Evolutionary conservation across 2,797 vertebrate genomes (phyloP), one percentile per base, ranked within the genome.

Genomic region (Chaetodon trifasciatus): DNA sequence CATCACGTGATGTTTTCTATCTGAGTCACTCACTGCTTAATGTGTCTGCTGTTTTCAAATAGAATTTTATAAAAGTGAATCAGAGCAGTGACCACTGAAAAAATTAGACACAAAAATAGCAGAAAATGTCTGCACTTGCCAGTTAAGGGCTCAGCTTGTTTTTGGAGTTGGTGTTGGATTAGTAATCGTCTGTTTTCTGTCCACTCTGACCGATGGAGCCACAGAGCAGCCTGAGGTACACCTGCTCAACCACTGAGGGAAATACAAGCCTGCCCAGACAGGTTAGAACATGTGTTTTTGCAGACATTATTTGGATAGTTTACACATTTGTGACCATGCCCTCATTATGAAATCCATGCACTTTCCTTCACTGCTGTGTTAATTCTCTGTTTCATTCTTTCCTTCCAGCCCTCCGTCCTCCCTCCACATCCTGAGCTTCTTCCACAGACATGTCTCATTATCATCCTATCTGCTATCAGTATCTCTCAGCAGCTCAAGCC

Each of bases 21-120:
- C 86, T 91, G 90, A 92, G 46, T 92, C 91, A 92, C 84, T 76
- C 68, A 72, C 78, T 70, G 78, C 81, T 70, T 74, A 50, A 75
- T 24, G 42, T 46, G 39, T 77, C 71, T 35, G 24, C 50, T 84
- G 46, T 79, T 74, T 70, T 74, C 47, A 64, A 65, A 75, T 49
- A 69, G 32, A 32, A 46, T n/a, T n/a, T 28, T 52, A 2, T 9
- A 44, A 64, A 74, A 46, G 23, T 86, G 73, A 86, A 79, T 83
- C 68, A 76, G 37, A 40, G 57, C 63, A 19, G 68, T 17, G 37
- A 58, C 28, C 62, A 4, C 83, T 70, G 66, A 82, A 47, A 81
- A 90, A 84, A 73, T 8, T 62, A 74, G 49, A 17, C 0, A 0
- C 64, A 78, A 85, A 86, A 88, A 87, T 86, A 91, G 70, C 11